Conservation (phyloP, 2,113 vertebrate genomes). For the Pedetes capensis region DNA sequence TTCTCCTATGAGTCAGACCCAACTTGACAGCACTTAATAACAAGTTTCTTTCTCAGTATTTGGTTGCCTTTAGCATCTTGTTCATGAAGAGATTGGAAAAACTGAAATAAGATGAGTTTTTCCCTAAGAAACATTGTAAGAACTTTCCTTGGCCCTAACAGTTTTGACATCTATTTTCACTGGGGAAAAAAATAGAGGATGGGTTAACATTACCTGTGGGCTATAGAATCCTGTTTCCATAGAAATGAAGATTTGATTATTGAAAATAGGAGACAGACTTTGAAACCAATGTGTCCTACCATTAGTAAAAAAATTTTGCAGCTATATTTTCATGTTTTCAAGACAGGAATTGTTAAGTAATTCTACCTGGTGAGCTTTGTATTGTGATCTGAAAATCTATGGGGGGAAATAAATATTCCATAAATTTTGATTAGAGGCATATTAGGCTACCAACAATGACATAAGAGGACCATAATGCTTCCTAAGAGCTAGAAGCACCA, state of each 20-base stretch:
- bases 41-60: constrained; percentile 24
- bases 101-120: not conserved
- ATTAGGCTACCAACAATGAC: constrained; percentile 9
- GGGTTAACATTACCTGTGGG: not conserved
- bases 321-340: constrained; percentile 19
- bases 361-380: not conserved
- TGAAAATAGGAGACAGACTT: not conserved
- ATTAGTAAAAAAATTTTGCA: constrained; percentile 1
- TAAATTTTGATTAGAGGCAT: constrained; percentile 32
- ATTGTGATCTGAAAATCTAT: constrained; percentile 12
- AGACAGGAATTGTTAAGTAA: not conserved
- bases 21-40: no score
- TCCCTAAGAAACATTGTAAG: constrained; percentile 25
- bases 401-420: not conserved
- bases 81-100: constrained; percentile 35
- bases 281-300: not conserved
- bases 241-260: constrained; percentile 40
- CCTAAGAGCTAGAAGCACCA: constrained; percentile 5
- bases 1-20: no score
- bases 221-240: not conserved
- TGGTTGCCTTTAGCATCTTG: constrained; percentile 35
- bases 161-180: constrained; percentile 36
- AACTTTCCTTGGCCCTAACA: not conserved
- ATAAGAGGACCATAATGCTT: not conserved
- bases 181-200: not conserved